A percentile compares a stretch with the other conserved stretches of the same genome.
phyloP scores from a whole-genome alignment of 1,140 invertebrate species.

The Ips typographus region DNA sequence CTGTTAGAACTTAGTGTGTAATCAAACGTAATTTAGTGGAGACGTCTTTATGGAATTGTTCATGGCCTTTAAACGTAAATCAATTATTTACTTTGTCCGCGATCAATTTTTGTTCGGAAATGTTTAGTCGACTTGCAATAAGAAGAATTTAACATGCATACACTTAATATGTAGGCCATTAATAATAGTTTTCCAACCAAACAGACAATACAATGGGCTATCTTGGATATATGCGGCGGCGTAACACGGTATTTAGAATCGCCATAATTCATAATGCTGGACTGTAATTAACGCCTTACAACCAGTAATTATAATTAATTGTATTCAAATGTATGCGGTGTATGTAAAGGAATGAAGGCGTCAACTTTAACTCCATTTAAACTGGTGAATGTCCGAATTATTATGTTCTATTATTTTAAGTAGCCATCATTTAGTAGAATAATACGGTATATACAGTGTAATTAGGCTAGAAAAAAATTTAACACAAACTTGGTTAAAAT shows the following conservation, averaged over 20 bases:
- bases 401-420: too few relatives aligned
- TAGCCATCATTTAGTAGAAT: too few relatives aligned
- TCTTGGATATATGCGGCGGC: constrained; percentile 15
- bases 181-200: constrained; percentile 24
- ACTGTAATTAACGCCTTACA: constrained; percentile 22
- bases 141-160: constrained; percentile 22
- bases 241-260: constrained; percentile 25
- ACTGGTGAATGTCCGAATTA: too few relatives aligned
- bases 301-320: constrained; percentile 25
- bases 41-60: neutral
- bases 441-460: too few relatives aligned
- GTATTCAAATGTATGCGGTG: constrained; percentile 21
- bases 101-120: neutral
- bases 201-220: constrained; percentile 27
- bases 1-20: neutral
- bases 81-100: neutral
- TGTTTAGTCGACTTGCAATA: neutral
- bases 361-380: neutral
- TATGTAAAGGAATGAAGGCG: constrained; percentile 1
- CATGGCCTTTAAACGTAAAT: neutral
- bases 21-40: constrained; percentile 1
- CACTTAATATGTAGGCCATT: constrained; percentile 19
- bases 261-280: constrained; percentile 22
- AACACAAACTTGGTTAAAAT: too few relatives aligned
- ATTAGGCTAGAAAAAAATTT: too few relatives aligned